Evolutionary conservation across 2,797 vertebrate species (phyloP).

Genomic region (Anabas testudineus): DNA sequence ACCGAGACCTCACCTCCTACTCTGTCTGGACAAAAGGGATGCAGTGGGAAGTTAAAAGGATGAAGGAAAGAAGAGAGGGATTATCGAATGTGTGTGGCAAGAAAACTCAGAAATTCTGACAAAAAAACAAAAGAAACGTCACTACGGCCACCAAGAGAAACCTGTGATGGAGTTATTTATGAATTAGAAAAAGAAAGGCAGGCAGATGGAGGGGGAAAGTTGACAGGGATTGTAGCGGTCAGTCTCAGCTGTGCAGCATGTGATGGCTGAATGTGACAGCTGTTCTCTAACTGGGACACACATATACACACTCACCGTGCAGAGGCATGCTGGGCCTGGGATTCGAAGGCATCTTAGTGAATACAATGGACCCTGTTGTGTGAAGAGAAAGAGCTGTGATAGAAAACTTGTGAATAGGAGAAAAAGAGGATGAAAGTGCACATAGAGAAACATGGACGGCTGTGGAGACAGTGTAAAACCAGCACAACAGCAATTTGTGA

Average conservation of each 20-base stretch:
- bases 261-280: constrained; percentile 84
- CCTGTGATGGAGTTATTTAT: not conserved
- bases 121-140: constrained; percentile 10
- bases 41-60: constrained; percentile 52
- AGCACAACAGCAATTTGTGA: constrained; percentile 22
- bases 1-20: constrained; percentile 52
- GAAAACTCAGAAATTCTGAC: constrained; percentile 1
- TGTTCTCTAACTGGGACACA: constrained; percentile 80
- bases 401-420: constrained; percentile 51
- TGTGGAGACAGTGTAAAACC: constrained; percentile 11
- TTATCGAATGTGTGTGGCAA: constrained; percentile 18
- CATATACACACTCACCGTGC: constrained; percentile 40
- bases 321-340: constrained; percentile 66
- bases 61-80: constrained; percentile 5
- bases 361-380: constrained; percentile 84
- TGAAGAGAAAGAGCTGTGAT: constrained; percentile 56
- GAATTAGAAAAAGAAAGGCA: not conserved
- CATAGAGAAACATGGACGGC: constrained; percentile 20
- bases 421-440: constrained; percentile 38
- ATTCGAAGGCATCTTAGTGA: constrained; percentile 75
- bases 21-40: constrained; percentile 59
- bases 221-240: constrained; percentile 33
- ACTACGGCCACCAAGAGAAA: not conserved
- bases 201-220: constrained; percentile 29
- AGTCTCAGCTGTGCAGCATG: constrained; percentile 78